Conservation (phyloP, 2,888 invertebrate species). For the Girardia tigrina region DNA sequence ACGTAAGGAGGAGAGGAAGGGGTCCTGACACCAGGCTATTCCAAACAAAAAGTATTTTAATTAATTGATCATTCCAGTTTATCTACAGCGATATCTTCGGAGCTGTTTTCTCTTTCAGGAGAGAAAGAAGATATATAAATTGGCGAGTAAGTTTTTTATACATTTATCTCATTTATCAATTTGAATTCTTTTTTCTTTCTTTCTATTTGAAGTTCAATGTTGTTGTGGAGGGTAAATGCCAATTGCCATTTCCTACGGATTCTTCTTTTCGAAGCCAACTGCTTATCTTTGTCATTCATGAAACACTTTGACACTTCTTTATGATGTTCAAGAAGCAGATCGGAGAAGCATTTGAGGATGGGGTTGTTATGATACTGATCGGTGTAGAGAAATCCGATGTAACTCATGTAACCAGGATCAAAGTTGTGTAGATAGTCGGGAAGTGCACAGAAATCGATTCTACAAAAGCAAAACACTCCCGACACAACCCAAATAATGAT, state of each 20-base stretch:
- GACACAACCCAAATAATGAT: conserved; percentile 8
- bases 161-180: conserved; percentile 33
- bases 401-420: not conserved
- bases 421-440: not conserved
- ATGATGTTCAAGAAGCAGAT: not conserved
- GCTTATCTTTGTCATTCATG: not conserved
- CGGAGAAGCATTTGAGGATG: not conserved
- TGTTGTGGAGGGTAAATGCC: not conserved
- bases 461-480: conserved; percentile 21
- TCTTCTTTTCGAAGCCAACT: not conserved
- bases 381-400: not conserved
- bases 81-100: too few relatives aligned
- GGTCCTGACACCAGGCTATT: too few relatives aligned
- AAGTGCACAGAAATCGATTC: conserved; percentile 20
- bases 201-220: not conserved
- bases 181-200: conserved; percentile 37
- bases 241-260: not conserved
- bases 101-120: too few relatives aligned
- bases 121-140: too few relatives aligned
- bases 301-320: not conserved
- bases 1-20: too few relatives aligned
- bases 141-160: too few relatives aligned
- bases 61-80: too few relatives aligned
- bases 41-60: too few relatives aligned
- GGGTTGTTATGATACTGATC: not conserved